A percentile compares a stretch with the other conserved stretches of the same genome.
These are phyloP conservation scores for Cossypha dichroa DNA, from an alignment of 2,797 vertebrate genomes.

Conservation along the genomic window DNA sequence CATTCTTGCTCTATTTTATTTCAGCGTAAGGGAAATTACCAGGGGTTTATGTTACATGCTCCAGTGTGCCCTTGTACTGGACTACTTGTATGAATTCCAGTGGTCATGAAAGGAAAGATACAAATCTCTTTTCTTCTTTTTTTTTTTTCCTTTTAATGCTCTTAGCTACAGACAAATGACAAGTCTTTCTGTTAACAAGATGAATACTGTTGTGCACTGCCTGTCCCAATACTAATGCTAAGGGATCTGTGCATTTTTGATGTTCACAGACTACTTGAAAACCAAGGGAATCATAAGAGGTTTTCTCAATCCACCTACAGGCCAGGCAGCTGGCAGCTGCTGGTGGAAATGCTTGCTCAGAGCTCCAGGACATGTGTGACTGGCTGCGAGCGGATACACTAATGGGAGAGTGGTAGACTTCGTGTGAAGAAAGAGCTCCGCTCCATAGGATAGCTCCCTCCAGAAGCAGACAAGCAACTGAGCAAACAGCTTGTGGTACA, in stretches of 20 bases:
- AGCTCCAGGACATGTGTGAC: neutral
- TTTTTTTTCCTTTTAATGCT: neutral
- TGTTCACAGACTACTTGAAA: neutral
- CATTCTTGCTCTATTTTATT: neutral
- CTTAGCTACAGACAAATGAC: neutral
- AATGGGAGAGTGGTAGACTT: neutral
- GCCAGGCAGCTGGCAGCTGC: neutral
- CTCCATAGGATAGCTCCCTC: neutral
- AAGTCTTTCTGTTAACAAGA: neutral
- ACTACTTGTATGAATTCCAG: neutral
- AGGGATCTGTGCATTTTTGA: neutral
- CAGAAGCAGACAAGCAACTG: neutral
- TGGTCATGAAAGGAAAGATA: neutral
- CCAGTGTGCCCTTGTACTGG: neutral
- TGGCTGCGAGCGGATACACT: neutral
- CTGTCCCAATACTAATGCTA: neutral
- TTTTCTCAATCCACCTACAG: neutral
- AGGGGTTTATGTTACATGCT: neutral
- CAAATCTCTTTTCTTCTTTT: neutral
- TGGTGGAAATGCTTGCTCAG: neutral
- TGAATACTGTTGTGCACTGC: neutral
- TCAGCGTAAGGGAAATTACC: neutral
- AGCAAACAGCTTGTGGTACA: neutral
- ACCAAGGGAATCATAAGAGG: neutral
- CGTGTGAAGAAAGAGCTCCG: neutral